These are phyloP conservation scores for Talpa occidentalis DNA, from an alignment of 2,113 vertebrate species.

Conservation along the genomic window DNA sequence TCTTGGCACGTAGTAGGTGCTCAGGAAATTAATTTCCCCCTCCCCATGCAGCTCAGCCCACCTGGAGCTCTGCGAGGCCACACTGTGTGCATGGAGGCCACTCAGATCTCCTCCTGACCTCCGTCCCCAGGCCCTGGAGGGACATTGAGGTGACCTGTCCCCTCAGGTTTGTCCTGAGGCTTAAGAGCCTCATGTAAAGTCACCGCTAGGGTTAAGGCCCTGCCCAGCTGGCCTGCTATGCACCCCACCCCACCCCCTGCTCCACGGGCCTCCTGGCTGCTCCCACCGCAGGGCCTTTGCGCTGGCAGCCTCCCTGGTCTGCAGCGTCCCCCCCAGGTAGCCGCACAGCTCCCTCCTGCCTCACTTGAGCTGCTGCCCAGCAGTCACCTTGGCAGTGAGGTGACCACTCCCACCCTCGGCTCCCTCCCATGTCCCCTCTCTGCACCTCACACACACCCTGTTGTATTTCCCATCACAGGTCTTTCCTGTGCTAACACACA, in stretches of 20 bases:
- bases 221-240: not conserved
- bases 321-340: not conserved
- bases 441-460: too few species aligned
- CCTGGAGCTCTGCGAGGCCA: too few species aligned
- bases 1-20: not conserved
- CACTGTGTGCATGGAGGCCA: rapidly evolving
- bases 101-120: too few species aligned
- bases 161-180: not conserved
- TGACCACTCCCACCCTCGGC: rapidly evolving
- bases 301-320: rapidly evolving
- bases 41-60: not conserved
- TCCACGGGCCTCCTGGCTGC: not conserved
- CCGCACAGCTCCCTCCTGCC: not conserved
- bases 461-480: too few species aligned
- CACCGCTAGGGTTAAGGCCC: not conserved
- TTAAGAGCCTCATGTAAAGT: not conserved
- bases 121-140: not conserved
- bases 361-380: not conserved
- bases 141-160: not conserved
- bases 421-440: not conserved
- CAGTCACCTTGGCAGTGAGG: rapidly evolving
- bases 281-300: not conserved
- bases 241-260: rapidly evolving
- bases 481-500: too few species aligned
- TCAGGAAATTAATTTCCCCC: not conserved